These are phyloP conservation scores for Aphrophora alni DNA, from an alignment of 2,888 invertebrate genomes.

Conservation along the genomic window DNA sequence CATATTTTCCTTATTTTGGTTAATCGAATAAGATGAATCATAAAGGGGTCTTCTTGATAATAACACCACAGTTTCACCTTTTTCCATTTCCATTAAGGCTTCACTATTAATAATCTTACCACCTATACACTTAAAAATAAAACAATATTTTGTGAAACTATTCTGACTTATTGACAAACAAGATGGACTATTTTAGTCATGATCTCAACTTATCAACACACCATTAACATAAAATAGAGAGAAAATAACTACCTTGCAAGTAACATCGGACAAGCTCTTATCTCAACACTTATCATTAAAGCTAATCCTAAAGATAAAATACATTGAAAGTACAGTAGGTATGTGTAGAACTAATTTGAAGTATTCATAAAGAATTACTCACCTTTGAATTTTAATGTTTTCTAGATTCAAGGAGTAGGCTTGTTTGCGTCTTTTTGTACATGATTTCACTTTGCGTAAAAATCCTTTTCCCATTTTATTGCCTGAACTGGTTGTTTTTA, in stretches of 20 bases:
- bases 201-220: too few species aligned
- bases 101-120: too few species aligned
- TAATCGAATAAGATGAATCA: not conserved
- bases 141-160: too few species aligned
- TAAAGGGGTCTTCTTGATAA: not conserved
- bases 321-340: not conserved
- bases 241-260: too few species aligned
- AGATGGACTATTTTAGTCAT: too few species aligned
- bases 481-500: not conserved
- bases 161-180: too few species aligned
- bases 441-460: not conserved
- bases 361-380: not conserved
- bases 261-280: too few species aligned
- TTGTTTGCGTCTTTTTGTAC: not conserved
- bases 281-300: not conserved
- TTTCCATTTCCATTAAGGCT: not conserved
- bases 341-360: too few species aligned
- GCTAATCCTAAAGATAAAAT: not conserved
- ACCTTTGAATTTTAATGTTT: not conserved
- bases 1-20: not conserved
- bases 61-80: not conserved
- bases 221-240: too few species aligned
- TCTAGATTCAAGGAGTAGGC: not conserved
- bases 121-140: too few species aligned
- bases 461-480: not conserved